Conservation (phyloP, 2,888 invertebrate species). For the Conops quadrifasciatus region DNA sequence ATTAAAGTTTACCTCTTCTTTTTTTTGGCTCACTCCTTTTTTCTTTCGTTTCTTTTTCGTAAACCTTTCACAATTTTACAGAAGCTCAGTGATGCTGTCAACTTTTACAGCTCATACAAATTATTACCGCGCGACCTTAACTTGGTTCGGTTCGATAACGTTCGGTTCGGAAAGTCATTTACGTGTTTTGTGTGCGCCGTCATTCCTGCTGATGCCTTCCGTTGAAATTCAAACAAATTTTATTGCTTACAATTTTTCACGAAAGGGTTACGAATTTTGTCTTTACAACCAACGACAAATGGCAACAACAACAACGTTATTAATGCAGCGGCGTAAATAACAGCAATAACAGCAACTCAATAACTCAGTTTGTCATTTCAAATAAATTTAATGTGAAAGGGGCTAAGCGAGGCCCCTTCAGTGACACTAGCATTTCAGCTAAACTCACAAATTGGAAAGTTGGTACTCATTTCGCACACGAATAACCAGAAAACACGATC, state of each 20-base stretch:
- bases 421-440: slow-evolving; percentile 19
- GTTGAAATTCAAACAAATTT: slow-evolving; percentile 3
- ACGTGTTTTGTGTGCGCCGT: slow-evolving; percentile 11
- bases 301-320: too few species aligned
- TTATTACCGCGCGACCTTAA: slow-evolving; percentile 5
- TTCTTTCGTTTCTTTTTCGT: not conserved
- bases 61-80: not conserved
- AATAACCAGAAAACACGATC: not conserved
- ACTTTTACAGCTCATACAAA: slow-evolving; percentile 22
- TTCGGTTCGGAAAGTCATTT: slow-evolving; percentile 31
- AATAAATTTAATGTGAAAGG: slow-evolving; percentile 1
- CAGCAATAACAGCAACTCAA: not conserved
- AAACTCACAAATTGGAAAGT: slow-evolving; percentile 30
- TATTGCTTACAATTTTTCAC: not conserved
- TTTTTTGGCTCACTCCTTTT: too few species aligned
- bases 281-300: too few species aligned
- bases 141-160: slow-evolving; percentile 16
- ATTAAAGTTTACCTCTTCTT: too few species aligned
- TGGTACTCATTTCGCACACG: not conserved
- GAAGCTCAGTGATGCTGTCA: not conserved
- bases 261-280: slow-evolving; percentile 11
- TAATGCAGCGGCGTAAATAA: not conserved
- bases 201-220: slow-evolving; percentile 12
- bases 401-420: not conserved
- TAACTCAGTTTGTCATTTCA: not conserved